Conservation (phyloP, 2,113 vertebrate genomes). For the Argyrosomus japonicus region DNA sequence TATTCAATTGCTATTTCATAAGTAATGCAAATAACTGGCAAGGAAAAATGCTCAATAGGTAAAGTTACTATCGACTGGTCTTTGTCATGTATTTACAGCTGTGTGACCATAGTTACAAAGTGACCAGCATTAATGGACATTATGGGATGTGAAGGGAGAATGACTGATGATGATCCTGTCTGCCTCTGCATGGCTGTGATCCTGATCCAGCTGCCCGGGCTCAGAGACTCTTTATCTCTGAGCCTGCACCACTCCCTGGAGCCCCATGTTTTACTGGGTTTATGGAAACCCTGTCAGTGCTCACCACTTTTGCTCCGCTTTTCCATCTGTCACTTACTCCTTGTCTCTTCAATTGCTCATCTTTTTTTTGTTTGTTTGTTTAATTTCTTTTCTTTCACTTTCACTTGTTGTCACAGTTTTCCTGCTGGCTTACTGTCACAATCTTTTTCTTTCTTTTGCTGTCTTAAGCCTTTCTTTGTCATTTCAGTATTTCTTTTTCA, state of each 20-base stretch:
- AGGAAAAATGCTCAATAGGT: background rate
- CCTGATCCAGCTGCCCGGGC: slow-evolving; percentile 37
- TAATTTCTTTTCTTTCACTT: slow-evolving; percentile 44
- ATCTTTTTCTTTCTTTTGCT: slow-evolving; percentile 23
- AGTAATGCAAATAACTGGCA: background rate
- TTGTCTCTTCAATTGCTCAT: slow-evolving; percentile 28
- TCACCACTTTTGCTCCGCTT: background rate
- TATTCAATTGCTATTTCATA: background rate
- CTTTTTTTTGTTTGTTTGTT: slow-evolving; percentile 3
- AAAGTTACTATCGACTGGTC: background rate
- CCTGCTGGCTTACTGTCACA: slow-evolving; percentile 41
- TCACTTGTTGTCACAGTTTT: slow-evolving; percentile 50
- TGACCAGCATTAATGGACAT: slow-evolving; percentile 31
- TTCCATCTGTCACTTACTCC: slow-evolving; percentile 19
- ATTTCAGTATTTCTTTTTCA: slow-evolving; percentile 28
- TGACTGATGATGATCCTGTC: slow-evolving; percentile 47
- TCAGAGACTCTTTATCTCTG: slow-evolving; percentile 28
- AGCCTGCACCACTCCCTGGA: slow-evolving; percentile 22
- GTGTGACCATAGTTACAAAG: slow-evolving; percentile 19
- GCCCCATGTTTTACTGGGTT: slow-evolving; percentile 27
- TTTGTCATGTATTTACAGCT: slow-evolving; percentile 9
- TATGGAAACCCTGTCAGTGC: slow-evolving; percentile 34
- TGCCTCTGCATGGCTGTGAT: slow-evolving; percentile 28
- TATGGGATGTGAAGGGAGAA: slow-evolving; percentile 22
- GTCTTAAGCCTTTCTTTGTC: slow-evolving; percentile 38